These are phyloP conservation scores for Scopus umbretta DNA, from an alignment of 2,113 vertebrate species.

Conservation along the genomic window DNA sequence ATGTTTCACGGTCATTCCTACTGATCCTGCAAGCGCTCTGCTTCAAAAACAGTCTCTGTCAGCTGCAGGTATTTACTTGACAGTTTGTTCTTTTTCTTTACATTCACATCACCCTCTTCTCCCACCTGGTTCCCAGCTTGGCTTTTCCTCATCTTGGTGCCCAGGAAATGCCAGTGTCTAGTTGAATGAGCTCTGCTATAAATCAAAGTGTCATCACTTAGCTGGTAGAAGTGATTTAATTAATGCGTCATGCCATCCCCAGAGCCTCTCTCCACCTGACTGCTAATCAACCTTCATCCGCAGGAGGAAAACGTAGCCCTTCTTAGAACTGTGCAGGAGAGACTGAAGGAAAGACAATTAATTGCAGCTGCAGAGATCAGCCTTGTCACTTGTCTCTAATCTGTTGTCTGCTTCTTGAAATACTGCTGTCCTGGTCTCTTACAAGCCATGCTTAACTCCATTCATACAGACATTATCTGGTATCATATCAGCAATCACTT, in stretches of 20 bases:
- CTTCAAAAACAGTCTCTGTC: neutral
- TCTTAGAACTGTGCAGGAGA: slow-evolving; percentile 10
- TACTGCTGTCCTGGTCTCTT: neutral
- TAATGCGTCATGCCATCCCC: slow-evolving; percentile 69
- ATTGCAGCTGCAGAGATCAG: slow-evolving; percentile 45
- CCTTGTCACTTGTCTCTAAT: slow-evolving; percentile 61
- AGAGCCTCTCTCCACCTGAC: slow-evolving; percentile 71
- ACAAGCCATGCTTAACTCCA: slow-evolving; percentile 5
- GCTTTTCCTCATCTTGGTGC: slow-evolving; percentile 49
- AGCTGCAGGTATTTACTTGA: neutral
- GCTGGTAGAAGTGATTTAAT: slow-evolving; percentile 78
- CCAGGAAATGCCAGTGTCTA: slow-evolving; percentile 67
- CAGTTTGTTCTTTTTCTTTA: neutral
- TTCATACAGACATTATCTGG: slow-evolving; percentile 57
- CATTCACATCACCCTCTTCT: neutral
- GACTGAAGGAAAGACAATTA: slow-evolving; percentile 52
- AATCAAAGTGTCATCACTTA: slow-evolving; percentile 80
- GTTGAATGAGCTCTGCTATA: slow-evolving; percentile 72
- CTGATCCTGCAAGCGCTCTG: neutral
- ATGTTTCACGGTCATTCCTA: neutral
- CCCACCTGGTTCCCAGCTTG: slow-evolving; percentile 51
- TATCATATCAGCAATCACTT: slow-evolving; percentile 55
- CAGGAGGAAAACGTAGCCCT: slow-evolving; percentile 47
- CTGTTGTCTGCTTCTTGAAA: slow-evolving; percentile 13
- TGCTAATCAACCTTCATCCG: slow-evolving; percentile 77